These are phyloP conservation scores for Corythornis leucogaster DNA, from an alignment of 2,797 vertebrate species.

Conservation along the genomic window DNA sequence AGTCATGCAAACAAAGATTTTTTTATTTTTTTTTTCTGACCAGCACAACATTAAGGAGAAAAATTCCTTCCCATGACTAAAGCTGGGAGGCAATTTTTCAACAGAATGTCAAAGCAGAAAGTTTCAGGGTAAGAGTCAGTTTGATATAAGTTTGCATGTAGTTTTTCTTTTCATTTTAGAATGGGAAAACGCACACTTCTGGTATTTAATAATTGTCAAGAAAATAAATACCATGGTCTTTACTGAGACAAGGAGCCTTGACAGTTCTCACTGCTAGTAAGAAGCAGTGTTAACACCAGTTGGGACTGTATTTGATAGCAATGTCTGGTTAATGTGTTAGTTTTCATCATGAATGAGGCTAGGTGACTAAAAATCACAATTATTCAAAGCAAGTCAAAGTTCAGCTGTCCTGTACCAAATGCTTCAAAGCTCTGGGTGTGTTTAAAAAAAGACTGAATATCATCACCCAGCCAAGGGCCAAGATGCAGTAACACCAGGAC, in stretches of 20 bases:
- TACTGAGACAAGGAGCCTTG: neutral
- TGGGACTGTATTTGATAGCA: neutral
- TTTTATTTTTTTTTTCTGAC: slow-evolving; percentile 36
- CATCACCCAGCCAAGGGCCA: neutral
- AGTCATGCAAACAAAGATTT: slow-evolving; percentile 63
- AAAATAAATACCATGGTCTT: neutral
- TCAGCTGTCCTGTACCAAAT: neutral
- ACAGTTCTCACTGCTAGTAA: neutral
- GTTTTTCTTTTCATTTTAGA: neutral
- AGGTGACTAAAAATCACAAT: neutral
- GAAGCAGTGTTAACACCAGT: neutral
- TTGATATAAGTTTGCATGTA: neutral
- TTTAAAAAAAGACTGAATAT: neutral
- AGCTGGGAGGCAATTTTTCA: slow-evolving; percentile 11
- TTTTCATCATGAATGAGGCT: neutral
- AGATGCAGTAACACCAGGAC: neutral
- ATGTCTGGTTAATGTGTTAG: neutral
- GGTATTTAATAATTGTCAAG: neutral
- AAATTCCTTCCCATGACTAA: slow-evolving; percentile 59
- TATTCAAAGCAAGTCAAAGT: neutral
- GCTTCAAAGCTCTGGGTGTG: neutral
- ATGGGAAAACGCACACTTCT: neutral
- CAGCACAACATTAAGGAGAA: slow-evolving; percentile 54
- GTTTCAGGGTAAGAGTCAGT: neutral
- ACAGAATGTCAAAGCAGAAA: neutral